Conservation (phyloP, 2,113 vertebrate genomes). For the Corythoichthys intestinalis region DNA sequence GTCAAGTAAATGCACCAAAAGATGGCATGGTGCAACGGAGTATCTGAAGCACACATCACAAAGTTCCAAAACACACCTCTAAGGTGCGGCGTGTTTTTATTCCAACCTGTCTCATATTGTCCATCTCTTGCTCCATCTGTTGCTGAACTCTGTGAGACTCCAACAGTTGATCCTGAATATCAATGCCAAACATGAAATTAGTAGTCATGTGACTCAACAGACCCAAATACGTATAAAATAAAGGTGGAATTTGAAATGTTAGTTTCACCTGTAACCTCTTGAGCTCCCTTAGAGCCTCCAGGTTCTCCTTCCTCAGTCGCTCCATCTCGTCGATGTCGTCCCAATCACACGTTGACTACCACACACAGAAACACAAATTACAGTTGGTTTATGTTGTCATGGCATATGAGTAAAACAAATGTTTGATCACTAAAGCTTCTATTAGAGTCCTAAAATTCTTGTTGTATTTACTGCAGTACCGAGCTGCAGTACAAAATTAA, state of each 20-base stretch:
- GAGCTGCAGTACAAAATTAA: too few relatives aligned
- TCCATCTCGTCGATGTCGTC: slow-evolving; percentile 78
- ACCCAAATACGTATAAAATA: background rate
- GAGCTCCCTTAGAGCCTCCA: slow-evolving; percentile 80
- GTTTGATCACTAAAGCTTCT: too few relatives aligned
- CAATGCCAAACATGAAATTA: background rate
- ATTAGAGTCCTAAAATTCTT: too few relatives aligned
- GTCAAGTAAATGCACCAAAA: background rate
- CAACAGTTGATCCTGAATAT: slow-evolving; percentile 76
- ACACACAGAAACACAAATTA: background rate
- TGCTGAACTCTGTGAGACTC: slow-evolving; percentile 78
- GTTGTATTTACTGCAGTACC: too few relatives aligned
- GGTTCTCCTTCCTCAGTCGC: slow-evolving; percentile 77
- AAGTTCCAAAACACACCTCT: background rate
- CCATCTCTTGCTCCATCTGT: slow-evolving; percentile 80
- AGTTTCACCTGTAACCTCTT: slow-evolving; percentile 79
- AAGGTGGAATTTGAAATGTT: background rate
- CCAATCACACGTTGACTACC: slow-evolving; percentile 64
- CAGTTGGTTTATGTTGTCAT: background rate
- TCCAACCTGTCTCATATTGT: slow-evolving; percentile 80
- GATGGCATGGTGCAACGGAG: background rate
- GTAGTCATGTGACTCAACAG: background rate
- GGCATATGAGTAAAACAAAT: too few relatives aligned
- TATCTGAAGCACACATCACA: background rate
- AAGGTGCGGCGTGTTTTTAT: background rate